A percentile compares a stretch with the other conserved stretches of the same genome.
These are phyloP conservation scores for Gibbula magus DNA, from an alignment of 2,888 invertebrate genomes.

Conservation along the genomic window DNA sequence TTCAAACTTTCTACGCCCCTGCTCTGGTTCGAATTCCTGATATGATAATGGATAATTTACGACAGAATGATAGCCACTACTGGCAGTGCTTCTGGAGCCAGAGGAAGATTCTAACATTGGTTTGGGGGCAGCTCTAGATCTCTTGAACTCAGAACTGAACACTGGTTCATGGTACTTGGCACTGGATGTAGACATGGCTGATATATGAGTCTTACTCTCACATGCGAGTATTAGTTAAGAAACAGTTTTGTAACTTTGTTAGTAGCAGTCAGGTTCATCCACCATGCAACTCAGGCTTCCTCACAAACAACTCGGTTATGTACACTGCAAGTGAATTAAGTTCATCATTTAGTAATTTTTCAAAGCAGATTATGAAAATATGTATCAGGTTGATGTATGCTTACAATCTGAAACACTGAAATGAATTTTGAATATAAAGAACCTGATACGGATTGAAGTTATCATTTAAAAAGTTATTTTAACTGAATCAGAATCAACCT, in stretches of 20 bases:
- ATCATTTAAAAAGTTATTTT: too few species aligned
- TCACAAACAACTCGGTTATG: slow-evolving; percentile 9
- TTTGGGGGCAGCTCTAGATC: neutral
- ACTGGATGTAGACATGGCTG: neutral
- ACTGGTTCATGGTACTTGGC: slow-evolving; percentile 8
- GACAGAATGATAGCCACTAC: slow-evolving; percentile 5
- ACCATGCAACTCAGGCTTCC: slow-evolving; percentile 8
- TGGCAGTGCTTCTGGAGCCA: slow-evolving; percentile 10
- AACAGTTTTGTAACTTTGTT: neutral
- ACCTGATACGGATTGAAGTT: too few species aligned
- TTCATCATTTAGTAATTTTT: neutral
- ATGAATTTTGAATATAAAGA: too few species aligned
- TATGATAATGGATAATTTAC: neutral
- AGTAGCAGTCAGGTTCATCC: slow-evolving; percentile 14
- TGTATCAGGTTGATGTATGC: too few species aligned
- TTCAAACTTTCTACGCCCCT: slow-evolving; percentile 16
- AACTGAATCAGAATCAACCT: too few species aligned
- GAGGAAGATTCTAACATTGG: neutral
- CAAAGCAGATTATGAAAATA: too few species aligned
- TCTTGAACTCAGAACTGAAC: neutral
- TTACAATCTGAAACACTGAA: too few species aligned
- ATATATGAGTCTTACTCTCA: neutral
- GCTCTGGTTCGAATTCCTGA: neutral
- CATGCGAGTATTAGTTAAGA: slow-evolving; percentile 5
- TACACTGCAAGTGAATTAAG: slow-evolving; percentile 11